phyloP scores from a whole-genome alignment of 2,113 vertebrate species.

The Stigmatopora nigra region DNA sequence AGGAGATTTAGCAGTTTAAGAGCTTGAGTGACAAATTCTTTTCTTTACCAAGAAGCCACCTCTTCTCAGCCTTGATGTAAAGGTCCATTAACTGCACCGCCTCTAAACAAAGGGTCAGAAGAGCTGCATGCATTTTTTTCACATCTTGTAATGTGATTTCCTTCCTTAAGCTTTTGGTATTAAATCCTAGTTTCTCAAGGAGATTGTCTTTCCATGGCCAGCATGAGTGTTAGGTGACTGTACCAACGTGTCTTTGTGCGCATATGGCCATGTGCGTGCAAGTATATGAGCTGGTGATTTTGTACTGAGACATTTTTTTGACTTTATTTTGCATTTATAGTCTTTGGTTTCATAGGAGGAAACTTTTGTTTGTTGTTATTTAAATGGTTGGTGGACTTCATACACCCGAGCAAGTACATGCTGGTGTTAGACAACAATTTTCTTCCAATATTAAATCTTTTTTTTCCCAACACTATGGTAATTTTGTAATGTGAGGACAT shows the following conservation, averaged over 20 bases:
- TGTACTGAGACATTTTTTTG: conserved; percentile 5
- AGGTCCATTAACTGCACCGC: conserved; percentile 3
- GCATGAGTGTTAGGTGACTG: conserved; percentile 3
- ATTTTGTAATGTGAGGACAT: too few species aligned
- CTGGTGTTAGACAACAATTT: too few species aligned
- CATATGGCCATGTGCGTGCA: conserved; percentile 1
- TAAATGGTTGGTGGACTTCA: not conserved
- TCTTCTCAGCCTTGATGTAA: conserved; percentile 50
- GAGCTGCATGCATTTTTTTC: conserved; percentile 66
- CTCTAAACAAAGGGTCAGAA: conserved; percentile 53
- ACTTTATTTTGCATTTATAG: conserved; percentile 18
- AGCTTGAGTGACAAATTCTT: conserved; percentile 59
- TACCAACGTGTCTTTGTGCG: conserved; percentile 15
- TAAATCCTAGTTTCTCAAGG: conserved; percentile 59
- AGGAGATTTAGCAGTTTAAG: conserved; percentile 52
- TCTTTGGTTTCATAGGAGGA: conserved; percentile 12
- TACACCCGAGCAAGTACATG: not conserved
- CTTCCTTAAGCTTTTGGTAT: conserved; percentile 38
- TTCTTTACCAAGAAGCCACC: conserved; percentile 53
- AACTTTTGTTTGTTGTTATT: not conserved
- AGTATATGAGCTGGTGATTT: conserved; percentile 1
- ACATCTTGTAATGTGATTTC: conserved; percentile 61
- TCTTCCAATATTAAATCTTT: too few species aligned
- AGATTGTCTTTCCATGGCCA: conserved; percentile 56
- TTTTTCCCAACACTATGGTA: too few species aligned